Percentiles rank a stretch among this genome's conserved stretches.
Conservation (phyloP, 2,888 invertebrate genomes). For the Spilosoma lubricipeda region DNA sequence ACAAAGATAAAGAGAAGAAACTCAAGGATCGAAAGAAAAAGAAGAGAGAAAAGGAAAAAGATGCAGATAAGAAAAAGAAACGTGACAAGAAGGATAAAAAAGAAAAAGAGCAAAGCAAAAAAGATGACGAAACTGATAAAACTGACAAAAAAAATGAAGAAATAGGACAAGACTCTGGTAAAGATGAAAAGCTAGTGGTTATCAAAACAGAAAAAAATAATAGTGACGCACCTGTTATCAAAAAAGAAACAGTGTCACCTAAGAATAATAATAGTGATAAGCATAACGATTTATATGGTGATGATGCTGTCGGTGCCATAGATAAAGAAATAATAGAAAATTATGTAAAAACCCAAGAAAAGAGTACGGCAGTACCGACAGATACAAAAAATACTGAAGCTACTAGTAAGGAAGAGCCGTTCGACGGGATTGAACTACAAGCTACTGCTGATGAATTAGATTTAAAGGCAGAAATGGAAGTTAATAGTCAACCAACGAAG, state of each 20-base stretch:
- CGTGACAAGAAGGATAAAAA: conserved; percentile 86
- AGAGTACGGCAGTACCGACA: conserved; percentile 45
- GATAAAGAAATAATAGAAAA: conserved; percentile 86
- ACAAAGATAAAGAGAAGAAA: conserved; percentile 87
- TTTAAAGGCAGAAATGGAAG: conserved; percentile 83
- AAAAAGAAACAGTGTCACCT: conserved; percentile 48
- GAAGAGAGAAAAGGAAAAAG: conserved; percentile 84
- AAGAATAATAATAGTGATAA: conserved; percentile 53
- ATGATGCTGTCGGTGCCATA: conserved; percentile 83
- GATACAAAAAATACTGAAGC: conserved; percentile 65
- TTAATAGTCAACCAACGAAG: conserved; percentile 65
- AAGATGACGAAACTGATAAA: conserved; percentile 61
- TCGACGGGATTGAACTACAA: conserved; percentile 87
- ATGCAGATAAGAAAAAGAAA: conserved; percentile 82
- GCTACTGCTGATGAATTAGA: conserved; percentile 84
- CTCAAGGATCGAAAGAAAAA: conserved; percentile 82
- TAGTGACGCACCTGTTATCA: conserved; percentile 35
- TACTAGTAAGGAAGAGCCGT: conserved; percentile 82
- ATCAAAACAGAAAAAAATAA: conserved; percentile 42
- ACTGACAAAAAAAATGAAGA: conserved; percentile 40
- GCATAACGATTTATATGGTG: conserved; percentile 82
- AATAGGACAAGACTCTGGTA: conserved; percentile 22
- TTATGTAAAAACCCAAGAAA: conserved; percentile 80
- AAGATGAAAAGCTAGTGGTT: conserved; percentile 30
- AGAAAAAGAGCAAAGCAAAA: conserved; percentile 76